Evolutionary conservation across 1,140 invertebrate genomes (phyloP), one percentile per base, ranked within the genome.

Genomic region (Ceratoteleas bidentatus): DNA sequence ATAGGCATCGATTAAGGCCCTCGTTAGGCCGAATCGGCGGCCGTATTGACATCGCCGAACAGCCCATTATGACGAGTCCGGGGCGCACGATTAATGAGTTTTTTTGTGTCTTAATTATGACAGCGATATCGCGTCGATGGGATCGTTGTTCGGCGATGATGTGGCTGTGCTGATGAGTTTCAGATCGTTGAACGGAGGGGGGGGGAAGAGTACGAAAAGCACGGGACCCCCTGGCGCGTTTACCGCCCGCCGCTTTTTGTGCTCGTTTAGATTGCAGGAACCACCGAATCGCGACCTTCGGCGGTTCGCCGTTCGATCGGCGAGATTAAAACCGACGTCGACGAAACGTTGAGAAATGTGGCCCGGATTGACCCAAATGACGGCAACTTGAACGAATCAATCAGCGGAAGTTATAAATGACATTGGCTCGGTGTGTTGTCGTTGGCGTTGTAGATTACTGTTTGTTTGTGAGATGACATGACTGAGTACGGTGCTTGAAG

Each of bases 81-180:
- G 36, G 45, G 53, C 53, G 54, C 43, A 72, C 52, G 47, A 66
- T 81, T 70, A 81, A 81, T 69, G 66, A 62, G 74, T 66, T 65
- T 81, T 77, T 75, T 69, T 74, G 70, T 75, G 49, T 76, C 79
- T 81, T 76, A 81, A 81, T 81, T 75, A 81, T 72, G 66, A 69
- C 70, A 56, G 61, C 54, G 66, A 72, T 72, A 61, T 72, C 56
- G 60, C 61, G 13, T 33, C 47, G 65, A 56, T 68, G 60, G 49
- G 65, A 72, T 65, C 52, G 45, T 13, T n/a, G 2, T 10, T 16
- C 47, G 54, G 70, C 38, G 70, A 74, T 64, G 69, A 68, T 70
- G 36, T 11, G 5, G 33, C 50, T 32, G n/a, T 13, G 72, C 43
- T 81, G 79, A 81, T 81, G 79, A 81, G 79, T 81, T 72, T 81